These are phyloP conservation scores for Liasis olivaceus DNA, from an alignment of 2,797 vertebrate species.

Conservation along the genomic window DNA sequence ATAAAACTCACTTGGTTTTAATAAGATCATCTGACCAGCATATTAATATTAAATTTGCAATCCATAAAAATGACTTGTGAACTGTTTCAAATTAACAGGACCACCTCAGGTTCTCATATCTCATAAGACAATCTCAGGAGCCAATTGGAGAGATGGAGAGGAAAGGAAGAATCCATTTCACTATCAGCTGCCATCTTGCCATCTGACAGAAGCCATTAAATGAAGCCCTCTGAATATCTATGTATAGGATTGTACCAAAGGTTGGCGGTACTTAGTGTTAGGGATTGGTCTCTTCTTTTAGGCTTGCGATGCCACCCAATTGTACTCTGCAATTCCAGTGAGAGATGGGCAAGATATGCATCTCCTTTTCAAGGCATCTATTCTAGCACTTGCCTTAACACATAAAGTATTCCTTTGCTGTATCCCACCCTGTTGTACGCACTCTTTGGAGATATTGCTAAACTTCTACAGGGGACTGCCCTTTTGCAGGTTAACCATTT, in stretches of 20 bases:
- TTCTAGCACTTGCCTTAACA: too few species aligned
- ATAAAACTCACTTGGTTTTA: conserved; percentile 10
- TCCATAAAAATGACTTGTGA: not conserved
- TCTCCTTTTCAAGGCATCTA: too few species aligned
- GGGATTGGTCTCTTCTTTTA: too few species aligned
- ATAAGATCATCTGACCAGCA: conserved; percentile 8
- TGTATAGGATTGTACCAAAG: not conserved
- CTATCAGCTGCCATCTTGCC: not conserved
- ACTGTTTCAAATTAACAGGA: not conserved
- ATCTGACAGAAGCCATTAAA: not conserved
- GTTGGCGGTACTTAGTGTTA: not conserved
- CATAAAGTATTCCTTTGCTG: too few species aligned
- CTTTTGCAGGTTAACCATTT: too few species aligned
- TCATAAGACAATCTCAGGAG: not conserved
- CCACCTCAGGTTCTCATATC: not conserved
- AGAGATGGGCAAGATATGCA: too few species aligned
- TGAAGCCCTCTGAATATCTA: not conserved
- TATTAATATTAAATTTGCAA: conserved; percentile 10
- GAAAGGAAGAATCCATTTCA: not conserved
- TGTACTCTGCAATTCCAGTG: too few species aligned
- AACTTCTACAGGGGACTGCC: too few species aligned
- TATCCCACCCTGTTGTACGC: too few species aligned
- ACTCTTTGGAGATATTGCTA: too few species aligned
- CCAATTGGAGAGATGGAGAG: not conserved
- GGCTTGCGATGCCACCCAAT: too few species aligned